Conservation (phyloP, 64 coral and sea anemone genomes). For the Actinia tenebrosa region DNA sequence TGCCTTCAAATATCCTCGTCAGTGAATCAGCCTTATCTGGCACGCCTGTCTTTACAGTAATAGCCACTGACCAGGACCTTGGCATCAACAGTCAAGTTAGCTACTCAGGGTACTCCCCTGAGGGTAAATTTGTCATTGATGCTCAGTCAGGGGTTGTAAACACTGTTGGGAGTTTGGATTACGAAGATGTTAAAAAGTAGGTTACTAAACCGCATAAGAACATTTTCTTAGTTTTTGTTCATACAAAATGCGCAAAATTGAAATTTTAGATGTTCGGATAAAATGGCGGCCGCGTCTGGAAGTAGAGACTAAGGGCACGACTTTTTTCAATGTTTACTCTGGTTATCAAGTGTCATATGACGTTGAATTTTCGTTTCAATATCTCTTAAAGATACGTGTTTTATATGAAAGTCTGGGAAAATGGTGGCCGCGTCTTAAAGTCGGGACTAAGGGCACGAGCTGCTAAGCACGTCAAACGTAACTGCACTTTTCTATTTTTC, state of each 20-base stretch:
- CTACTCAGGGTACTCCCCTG: slow-evolving; percentile 54
- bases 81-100: slow-evolving; percentile 47
- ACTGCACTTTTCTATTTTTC: neutral
- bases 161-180: slow-evolving; percentile 59
- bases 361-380: too few relatives aligned
- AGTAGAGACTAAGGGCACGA: too few relatives aligned
- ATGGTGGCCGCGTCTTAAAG: too few relatives aligned
- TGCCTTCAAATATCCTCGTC: slow-evolving; percentile 47
- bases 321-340: too few relatives aligned
- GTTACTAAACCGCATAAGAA: neutral
- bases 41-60: slow-evolving; percentile 75
- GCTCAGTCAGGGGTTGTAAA: slow-evolving; percentile 65
- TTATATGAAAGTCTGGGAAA: too few relatives aligned
- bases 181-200: slow-evolving; percentile 62
- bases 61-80: slow-evolving; percentile 80
- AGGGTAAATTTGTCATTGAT: slow-evolving; percentile 66
- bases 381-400: too few relatives aligned
- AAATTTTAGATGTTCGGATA: too few relatives aligned
- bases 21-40: slow-evolving; percentile 75
- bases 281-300: too few relatives aligned
- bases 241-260: neutral
- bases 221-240: neutral
- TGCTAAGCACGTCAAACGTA: too few relatives aligned
- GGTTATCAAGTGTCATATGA: too few relatives aligned
- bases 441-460: too few relatives aligned